Evolutionary conservation across 2,797 vertebrate genomes (phyloP).

Genomic region (Emydoidea blandingii): DNA sequence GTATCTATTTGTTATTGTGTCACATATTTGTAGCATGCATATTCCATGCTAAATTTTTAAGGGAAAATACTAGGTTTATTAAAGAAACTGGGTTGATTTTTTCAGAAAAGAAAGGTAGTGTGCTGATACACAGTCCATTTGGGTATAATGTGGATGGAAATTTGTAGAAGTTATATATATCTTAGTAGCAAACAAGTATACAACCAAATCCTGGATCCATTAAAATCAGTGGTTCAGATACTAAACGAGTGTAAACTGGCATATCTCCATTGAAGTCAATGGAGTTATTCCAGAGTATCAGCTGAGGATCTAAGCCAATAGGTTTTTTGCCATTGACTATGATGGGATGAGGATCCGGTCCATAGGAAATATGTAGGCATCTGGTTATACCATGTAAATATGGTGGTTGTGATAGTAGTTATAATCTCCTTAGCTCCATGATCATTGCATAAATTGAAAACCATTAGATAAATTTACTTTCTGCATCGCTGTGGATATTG

Average conservation of each 20-base stretch:
- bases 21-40: not conserved
- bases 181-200: conserved; percentile 9
- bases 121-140: not conserved
- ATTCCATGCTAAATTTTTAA: conserved; percentile 3
- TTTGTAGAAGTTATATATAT: not conserved
- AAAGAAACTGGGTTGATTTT: not conserved
- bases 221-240: not conserved
- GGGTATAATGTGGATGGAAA: not conserved
- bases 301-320: not conserved
- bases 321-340: not conserved
- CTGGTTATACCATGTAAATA: not conserved
- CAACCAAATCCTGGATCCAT: not conserved
- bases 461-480: not conserved
- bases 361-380: not conserved
- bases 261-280: not conserved
- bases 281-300: not conserved
- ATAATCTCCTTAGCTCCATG: not conserved
- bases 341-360: not conserved
- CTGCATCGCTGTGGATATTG: not conserved
- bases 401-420: not conserved
- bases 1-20: too few species aligned
- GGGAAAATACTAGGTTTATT: not conserved
- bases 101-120: not conserved
- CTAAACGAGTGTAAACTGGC: not conserved
- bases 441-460: not conserved